Evolutionary conservation across 2,888 invertebrate species (phyloP), one percentile per base, ranked within the genome.

Genomic region (Plagodis pulveraria): DNA sequence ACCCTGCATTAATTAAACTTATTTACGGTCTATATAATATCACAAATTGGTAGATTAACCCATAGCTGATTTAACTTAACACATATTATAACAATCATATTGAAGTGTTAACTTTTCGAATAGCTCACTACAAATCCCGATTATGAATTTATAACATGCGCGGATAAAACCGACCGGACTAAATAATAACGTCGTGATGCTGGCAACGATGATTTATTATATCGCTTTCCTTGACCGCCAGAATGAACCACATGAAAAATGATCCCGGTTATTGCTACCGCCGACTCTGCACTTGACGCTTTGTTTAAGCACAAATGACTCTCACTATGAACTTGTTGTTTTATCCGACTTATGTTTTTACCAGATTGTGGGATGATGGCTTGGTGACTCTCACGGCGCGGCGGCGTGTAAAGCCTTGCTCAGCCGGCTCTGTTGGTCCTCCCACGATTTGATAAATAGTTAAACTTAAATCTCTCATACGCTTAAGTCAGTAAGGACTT

Each of bases 221-320:
- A 89, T 88, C 86, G 89, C 85, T 89, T 86, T 89, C 84, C 88
- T 87, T 89, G 88, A 81, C 89, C 87, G 88, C 86, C 84, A 84
- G 89, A 91, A 91, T 90, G 89, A 91, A 88, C 90, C 91, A 81
- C 85, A 89, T 92, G 91, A 92, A 92, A 92, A 92, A 92, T 91
- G 91, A 89, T 91, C 86, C 78, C 80, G 81, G 88, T 89, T 91
- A 91, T 91, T 91, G 89, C 90, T 85, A 84, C 78, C 85, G 85
- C 80, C 86, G 84, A 84, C 87, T 86, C 91, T 91, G 91, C 87
- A 83, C 87, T 89, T 91, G 91, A 91, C 90, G 90, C 89, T 90
- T 89, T 91, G 90, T 91, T 90, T 91, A 90, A 88, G 87, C 89
- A 87, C 87, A 91, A 91, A 90, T 89, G 90, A 90, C 87, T 90